Evolutionary conservation across 2,797 vertebrate genomes (phyloP).

Genomic region (Geotrypetes seraphini): DNA sequence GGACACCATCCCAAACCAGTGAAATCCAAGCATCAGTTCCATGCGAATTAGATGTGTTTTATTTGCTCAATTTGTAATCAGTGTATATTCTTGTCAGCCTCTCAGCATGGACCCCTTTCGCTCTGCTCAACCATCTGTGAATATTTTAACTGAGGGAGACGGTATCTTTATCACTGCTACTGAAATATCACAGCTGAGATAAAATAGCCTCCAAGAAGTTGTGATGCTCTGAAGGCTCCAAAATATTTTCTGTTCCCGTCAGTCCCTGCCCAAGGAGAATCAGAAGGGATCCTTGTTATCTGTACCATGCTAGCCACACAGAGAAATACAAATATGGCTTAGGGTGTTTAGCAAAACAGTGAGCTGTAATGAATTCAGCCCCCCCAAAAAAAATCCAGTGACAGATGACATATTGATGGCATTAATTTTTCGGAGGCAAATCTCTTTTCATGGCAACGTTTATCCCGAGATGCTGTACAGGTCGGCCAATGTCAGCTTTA

Average conservation of each 20-base stretch:
- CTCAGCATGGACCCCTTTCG: not conserved
- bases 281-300: not conserved
- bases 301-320: not conserved
- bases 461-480: slow-evolving; percentile 9
- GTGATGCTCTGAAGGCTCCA: too few relatives aligned
- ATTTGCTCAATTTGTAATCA: slow-evolving; percentile 16
- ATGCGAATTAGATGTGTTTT: slow-evolving; percentile 31
- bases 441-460: slow-evolving; percentile 15
- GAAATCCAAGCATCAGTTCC: too few relatives aligned
- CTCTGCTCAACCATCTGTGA: not conserved
- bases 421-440: slow-evolving; percentile 10
- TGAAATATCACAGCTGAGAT: not conserved
- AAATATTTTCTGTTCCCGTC: too few relatives aligned
- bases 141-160: slow-evolving; percentile 14
- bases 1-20: too few relatives aligned
- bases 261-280: too few relatives aligned
- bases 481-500: slow-evolving; percentile 13
- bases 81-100: not conserved
- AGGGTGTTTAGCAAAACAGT: not conserved
- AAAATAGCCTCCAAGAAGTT: too few relatives aligned
- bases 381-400: not conserved
- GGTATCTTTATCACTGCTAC: not conserved
- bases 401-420: not conserved
- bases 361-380: not conserved
- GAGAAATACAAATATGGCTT: not conserved